Evolutionary conservation across 1,140 invertebrate species (phyloP).

Genomic region (Oryzaephilus surinamensis): DNA sequence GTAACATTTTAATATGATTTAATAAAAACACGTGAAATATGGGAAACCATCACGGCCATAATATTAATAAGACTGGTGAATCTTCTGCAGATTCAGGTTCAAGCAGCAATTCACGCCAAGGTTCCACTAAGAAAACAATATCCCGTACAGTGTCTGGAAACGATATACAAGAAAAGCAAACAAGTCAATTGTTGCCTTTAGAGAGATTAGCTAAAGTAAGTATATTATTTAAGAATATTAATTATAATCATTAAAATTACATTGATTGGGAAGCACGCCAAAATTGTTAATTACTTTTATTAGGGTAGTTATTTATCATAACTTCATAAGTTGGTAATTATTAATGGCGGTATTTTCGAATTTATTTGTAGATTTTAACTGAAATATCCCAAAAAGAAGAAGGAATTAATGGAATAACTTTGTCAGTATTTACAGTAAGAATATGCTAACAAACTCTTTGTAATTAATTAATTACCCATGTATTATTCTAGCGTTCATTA

Average conservation of each 20-base stretch:
- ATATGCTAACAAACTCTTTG: constrained; percentile 9
- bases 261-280: constrained; percentile 5
- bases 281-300: constrained; percentile 4
- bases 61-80: constrained; percentile 16
- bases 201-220: constrained; percentile 58
- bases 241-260: constrained; percentile 11
- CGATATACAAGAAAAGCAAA: constrained; percentile 45
- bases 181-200: constrained; percentile 53
- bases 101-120: not conserved
- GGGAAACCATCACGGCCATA: constrained; percentile 26
- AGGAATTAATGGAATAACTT: constrained; percentile 52
- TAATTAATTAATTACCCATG: constrained; percentile 2
- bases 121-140: constrained; percentile 28
- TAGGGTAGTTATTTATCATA: constrained; percentile 9
- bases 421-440: constrained; percentile 49
- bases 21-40: too few species aligned
- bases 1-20: too few species aligned
- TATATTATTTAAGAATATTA: constrained; percentile 9
- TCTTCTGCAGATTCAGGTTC: constrained; percentile 21
- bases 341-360: constrained; percentile 11
- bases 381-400: constrained; percentile 53
- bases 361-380: constrained; percentile 45
- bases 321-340: constrained; percentile 11
- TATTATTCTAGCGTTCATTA: constrained; percentile 49
- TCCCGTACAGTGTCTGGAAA: constrained; percentile 47